Evolutionary conservation across 2,113 vertebrate species (phyloP).

Genomic region (Tenrec ecaudatus): DNA sequence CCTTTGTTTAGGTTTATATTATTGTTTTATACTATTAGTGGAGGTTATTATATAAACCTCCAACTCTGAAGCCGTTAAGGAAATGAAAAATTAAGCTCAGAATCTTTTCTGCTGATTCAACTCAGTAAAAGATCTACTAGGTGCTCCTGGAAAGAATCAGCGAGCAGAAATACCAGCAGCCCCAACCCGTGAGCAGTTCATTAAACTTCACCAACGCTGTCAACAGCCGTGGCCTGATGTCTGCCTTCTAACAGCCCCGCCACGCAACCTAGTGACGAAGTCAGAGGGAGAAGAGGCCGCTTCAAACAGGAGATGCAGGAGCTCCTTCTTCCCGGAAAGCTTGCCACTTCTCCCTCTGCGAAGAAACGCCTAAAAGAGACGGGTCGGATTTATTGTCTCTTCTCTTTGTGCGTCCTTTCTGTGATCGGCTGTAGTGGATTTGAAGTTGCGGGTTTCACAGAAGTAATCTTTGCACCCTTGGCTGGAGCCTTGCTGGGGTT

Average conservation of each 20-base stretch:
- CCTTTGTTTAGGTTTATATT: slow-evolving; percentile 11
- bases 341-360: too few relatives aligned
- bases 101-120: not conserved
- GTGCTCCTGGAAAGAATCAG: not conserved
- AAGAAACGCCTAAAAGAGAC: not conserved
- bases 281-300: not conserved
- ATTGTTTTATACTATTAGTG: not conserved
- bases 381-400: too few relatives aligned
- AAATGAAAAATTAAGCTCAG: not conserved
- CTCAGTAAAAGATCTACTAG: not conserved
- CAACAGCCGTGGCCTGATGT: not conserved
- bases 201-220: not conserved
- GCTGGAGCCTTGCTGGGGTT: too few relatives aligned
- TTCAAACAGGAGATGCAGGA: not conserved
- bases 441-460: not conserved
- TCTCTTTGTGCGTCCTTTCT: not conserved
- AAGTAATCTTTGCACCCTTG: accelerated
- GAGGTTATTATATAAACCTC: not conserved
- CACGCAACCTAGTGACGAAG: not conserved
- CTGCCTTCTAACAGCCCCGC: not conserved
- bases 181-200: not conserved
- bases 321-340: accelerated
- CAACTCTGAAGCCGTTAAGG: not conserved
- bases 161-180: not conserved
- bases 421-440: not conserved